phyloP scores from a whole-genome alignment of 2,888 invertebrate species.

The Thyatira batis region DNA sequence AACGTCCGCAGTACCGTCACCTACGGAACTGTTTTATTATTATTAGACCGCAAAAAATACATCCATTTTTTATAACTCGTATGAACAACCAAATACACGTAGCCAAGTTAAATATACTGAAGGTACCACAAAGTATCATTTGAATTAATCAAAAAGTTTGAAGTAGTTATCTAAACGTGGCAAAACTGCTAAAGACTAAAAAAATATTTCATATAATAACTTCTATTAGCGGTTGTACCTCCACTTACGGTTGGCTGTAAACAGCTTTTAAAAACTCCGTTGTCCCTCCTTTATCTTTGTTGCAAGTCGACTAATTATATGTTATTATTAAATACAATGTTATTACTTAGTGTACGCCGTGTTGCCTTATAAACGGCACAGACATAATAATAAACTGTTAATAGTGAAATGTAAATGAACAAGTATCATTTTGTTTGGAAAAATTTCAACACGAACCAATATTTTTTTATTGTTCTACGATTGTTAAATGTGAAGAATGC shows the following conservation, averaged over 20 bases:
- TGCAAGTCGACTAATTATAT: conserved; percentile 78
- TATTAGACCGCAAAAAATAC: too few species aligned
- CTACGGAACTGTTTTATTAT: conserved; percentile 30
- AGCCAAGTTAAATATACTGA: too few species aligned
- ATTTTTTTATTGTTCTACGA: conserved; percentile 57
- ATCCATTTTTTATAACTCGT: too few species aligned
- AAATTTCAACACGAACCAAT: conserved; percentile 52
- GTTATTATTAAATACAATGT: conserved; percentile 79
- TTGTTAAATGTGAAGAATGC: conserved; percentile 52
- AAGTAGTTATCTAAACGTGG: not conserved
- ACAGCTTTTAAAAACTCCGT: conserved; percentile 77
- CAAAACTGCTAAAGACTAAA: not conserved
- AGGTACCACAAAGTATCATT: too few species aligned
- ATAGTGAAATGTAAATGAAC: conserved; percentile 56
- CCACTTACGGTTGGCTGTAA: conserved; percentile 74
- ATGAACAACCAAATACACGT: too few species aligned
- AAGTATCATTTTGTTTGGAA: conserved; percentile 53
- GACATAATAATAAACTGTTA: conserved; percentile 56
- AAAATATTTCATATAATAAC: conserved; percentile 10
- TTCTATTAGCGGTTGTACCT: conserved; percentile 57
- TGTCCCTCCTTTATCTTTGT: conserved; percentile 75
- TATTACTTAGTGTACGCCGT: conserved; percentile 65
- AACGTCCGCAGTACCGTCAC: conserved; percentile 59
- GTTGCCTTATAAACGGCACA: conserved; percentile 54
- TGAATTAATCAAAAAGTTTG: not conserved